These are phyloP conservation scores for Butorides virescens DNA, from an alignment of 2,113 vertebrate species.

Conservation along the genomic window DNA sequence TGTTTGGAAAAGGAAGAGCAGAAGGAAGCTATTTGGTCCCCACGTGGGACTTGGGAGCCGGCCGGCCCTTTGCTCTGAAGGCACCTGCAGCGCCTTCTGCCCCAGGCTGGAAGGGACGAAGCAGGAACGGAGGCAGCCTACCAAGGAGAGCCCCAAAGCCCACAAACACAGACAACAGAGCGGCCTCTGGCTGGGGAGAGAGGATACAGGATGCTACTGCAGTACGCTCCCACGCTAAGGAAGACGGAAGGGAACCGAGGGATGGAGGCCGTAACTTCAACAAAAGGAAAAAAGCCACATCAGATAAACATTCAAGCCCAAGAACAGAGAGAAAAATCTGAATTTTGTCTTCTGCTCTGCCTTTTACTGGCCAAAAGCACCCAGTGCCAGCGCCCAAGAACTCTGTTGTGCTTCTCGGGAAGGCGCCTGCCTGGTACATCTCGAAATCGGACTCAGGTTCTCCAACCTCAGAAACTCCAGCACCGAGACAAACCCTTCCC, in stretches of 20 bases:
- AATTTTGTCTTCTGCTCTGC: background rate
- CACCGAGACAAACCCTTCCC: background rate
- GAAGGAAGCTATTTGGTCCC: background rate
- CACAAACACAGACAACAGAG: background rate
- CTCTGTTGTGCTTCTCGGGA: background rate
- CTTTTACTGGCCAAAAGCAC: background rate
- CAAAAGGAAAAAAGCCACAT: background rate
- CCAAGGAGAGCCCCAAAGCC: background rate
- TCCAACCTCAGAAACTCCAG: background rate
- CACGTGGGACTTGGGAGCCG: background rate
- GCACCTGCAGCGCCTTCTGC: background rate
- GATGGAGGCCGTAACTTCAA: background rate
- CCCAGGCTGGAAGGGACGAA: background rate
- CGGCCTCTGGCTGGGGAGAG: background rate
- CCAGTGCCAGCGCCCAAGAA: accelerated
- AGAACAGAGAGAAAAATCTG: background rate
- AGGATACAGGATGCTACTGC: background rate
- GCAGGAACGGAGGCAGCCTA: background rate
- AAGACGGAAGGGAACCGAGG: background rate
- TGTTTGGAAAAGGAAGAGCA: background rate
- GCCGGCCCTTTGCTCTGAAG: background rate
- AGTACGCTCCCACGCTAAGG: accelerated
- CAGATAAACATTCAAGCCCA: background rate
- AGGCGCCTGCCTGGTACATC: background rate
- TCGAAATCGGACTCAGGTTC: background rate